Evolutionary conservation across 2,888 invertebrate genomes (phyloP).

Genomic region (Caradrina clavipalpis): DNA sequence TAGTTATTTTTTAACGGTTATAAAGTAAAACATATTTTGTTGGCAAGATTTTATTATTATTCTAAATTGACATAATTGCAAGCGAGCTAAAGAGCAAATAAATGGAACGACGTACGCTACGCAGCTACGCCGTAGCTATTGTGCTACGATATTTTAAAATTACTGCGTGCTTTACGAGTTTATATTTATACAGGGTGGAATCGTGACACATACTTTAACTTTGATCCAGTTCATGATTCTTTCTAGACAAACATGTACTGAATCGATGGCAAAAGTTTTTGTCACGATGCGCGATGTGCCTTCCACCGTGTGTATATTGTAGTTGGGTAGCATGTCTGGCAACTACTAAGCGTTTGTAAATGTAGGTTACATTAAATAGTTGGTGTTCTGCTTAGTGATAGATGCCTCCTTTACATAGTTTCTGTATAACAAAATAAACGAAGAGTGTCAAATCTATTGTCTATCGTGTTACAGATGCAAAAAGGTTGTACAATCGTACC

Average conservation of each 20-base stretch:
- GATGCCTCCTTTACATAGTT: too few species aligned
- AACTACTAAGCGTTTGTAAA: constrained; percentile 3
- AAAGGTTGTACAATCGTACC: too few species aligned
- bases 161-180: not conserved
- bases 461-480: too few species aligned
- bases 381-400: not conserved
- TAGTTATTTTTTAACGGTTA: too few species aligned
- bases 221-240: too few species aligned
- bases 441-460: too few species aligned
- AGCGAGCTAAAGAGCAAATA: not conserved
- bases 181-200: not conserved
- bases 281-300: too few species aligned
- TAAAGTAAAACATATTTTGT: not conserved
- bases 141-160: constrained; percentile 16
- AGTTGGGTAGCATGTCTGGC: not conserved
- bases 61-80: not conserved
- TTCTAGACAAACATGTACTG: too few species aligned
- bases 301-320: too few species aligned
- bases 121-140: constrained; percentile 13
- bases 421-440: too few species aligned
- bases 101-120: not conserved
- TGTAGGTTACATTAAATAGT: constrained; percentile 9
- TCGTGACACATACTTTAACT: too few species aligned
- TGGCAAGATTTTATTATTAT: not conserved
- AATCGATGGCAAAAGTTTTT: too few species aligned